Percentiles rank a stretch among this genome's conserved stretches.
These are phyloP conservation scores for Marmota monax DNA, from an alignment of 2,113 vertebrate genomes.

Conservation along the genomic window DNA sequence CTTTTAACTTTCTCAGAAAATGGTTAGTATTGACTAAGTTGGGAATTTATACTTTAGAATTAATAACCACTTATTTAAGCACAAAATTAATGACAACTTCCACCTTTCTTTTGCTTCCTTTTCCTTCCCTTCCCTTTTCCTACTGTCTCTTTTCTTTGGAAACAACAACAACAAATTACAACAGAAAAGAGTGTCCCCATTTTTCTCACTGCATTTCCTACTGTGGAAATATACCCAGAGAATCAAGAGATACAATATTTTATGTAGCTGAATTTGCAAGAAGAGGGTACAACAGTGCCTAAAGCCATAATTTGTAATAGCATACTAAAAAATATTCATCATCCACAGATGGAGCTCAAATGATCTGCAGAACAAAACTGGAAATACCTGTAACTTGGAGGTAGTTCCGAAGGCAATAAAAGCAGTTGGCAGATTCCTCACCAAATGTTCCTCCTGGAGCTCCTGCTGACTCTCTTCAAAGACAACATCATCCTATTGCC, in stretches of 20 bases:
- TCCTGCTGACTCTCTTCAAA: constrained; percentile 29
- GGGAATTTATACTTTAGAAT: not conserved
- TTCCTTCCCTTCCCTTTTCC: too few relatives aligned
- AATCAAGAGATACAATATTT: constrained; percentile 37
- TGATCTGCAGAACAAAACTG: constrained; percentile 48
- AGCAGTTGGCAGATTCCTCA: constrained; percentile 61
- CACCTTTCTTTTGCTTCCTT: too few relatives aligned
- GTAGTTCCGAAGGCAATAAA: constrained; percentile 65
- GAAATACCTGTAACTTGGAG: constrained; percentile 63
- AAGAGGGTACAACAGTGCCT: not conserved
- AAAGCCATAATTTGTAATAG: constrained; percentile 66
- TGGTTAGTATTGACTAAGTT: not conserved
- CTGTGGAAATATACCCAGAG: not conserved
- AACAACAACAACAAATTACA: constrained; percentile 43
- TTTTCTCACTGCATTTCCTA: not conserved
- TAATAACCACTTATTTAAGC: not conserved
- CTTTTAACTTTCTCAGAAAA: not conserved
- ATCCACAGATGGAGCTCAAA: constrained; percentile 69
- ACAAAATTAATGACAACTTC: constrained; percentile 18
- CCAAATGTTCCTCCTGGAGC: constrained; percentile 66
- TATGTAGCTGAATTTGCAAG: constrained; percentile 26
- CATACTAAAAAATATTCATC: constrained; percentile 73
- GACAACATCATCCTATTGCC: not conserved
- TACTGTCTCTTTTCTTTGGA: not conserved
- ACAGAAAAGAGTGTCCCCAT: not conserved